Conservation (phyloP, 2,888 invertebrate genomes). For the Epinotia bilunana region DNA sequence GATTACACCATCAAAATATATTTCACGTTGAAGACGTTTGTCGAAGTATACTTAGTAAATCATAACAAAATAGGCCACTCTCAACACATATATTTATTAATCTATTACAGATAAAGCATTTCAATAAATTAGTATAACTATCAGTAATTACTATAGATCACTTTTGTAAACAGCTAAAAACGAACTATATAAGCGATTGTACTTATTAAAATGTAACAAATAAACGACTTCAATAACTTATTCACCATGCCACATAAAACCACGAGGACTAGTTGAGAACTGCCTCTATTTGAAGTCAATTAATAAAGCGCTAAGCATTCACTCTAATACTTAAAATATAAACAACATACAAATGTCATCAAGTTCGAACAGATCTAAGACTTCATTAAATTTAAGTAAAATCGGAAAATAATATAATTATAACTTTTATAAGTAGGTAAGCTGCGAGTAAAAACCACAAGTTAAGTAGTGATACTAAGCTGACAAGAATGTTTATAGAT, state of each 20-base stretch:
- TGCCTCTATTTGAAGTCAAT: background rate
- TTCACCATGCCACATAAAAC: background rate
- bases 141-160: conserved; percentile 23
- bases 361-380: conserved; percentile 17
- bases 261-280: background rate
- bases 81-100: conserved; percentile 23
- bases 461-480: background rate
- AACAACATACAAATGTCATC: conserved; percentile 1
- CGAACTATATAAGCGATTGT: conserved; percentile 18
- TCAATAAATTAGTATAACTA: conserved; percentile 34
- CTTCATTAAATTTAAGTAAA: conserved; percentile 4
- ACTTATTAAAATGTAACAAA: conserved; percentile 5
- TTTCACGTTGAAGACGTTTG: conserved; percentile 19
- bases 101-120: conserved; percentile 39
- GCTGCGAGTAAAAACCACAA: background rate
- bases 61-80: conserved; percentile 41
- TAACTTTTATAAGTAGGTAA: too few relatives aligned
- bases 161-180: conserved; percentile 34
- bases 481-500: background rate
- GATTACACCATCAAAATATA: conserved; percentile 26
- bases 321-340: background rate
- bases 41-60: conserved; percentile 30
- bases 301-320: conserved; percentile 5
- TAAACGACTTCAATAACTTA: background rate
- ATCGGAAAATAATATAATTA: background rate